phyloP scores from a whole-genome alignment of 2,888 invertebrate genomes.

The Sinohyriopsis cumingii region DNA sequence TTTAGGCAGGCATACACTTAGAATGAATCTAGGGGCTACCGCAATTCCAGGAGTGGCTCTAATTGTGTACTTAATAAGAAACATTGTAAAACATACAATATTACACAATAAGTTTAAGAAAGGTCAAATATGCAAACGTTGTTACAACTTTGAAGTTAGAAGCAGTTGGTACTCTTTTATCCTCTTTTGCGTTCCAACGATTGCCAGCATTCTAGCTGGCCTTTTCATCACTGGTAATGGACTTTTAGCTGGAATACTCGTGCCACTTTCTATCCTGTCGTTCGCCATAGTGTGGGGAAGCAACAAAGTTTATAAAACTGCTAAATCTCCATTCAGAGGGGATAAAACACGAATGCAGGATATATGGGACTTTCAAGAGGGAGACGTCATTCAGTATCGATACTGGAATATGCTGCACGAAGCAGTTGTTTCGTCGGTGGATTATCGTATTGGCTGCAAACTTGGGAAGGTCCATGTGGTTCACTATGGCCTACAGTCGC shows the following conservation, averaged over 20 bases:
- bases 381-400: conserved; percentile 16
- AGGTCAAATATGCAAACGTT: conserved; percentile 14
- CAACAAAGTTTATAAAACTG: conserved; percentile 8
- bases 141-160: conserved; percentile 9
- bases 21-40: conserved; percentile 6
- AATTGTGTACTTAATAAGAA: too few species aligned
- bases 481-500: conserved; percentile 8
- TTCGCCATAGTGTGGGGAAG: conserved; percentile 5
- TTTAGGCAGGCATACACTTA: conserved; percentile 3
- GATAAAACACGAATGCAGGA: conserved; percentile 2
- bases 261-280: conserved; percentile 5
- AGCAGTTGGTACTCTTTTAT: conserved; percentile 16
- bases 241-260: conserved; percentile 7
- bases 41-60: too few species aligned
- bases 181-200: conserved; percentile 11
- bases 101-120: too few species aligned
- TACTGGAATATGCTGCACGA: conserved; percentile 10
- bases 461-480: conserved; percentile 14
- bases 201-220: conserved; percentile 12
- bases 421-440: conserved; percentile 11
- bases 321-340: conserved; percentile 18
- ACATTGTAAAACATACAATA: too few species aligned
- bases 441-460: conserved; percentile 1
- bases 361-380: conserved; percentile 9
- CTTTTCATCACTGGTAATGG: conserved; percentile 10